Conservation (phyloP, 2,888 invertebrate species). For the Tipula unca region DNA sequence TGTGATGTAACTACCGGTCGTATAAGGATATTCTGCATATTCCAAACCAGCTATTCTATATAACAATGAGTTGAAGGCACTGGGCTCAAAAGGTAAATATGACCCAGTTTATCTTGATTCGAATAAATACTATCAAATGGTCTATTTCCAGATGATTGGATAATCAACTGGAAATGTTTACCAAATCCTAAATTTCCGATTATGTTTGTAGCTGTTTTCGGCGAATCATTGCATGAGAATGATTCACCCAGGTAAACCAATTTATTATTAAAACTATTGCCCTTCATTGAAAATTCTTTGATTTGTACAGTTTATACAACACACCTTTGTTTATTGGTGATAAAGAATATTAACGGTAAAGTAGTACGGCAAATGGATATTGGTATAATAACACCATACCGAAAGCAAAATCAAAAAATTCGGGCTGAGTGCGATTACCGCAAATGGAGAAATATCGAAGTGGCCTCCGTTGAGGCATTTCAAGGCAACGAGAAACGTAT, state of each 20-base stretch:
- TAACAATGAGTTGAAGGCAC: constrained; percentile 48
- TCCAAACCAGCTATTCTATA: constrained; percentile 46
- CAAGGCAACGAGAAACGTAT: constrained; percentile 79
- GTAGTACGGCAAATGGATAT: constrained; percentile 44
- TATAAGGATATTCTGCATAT: too few species aligned
- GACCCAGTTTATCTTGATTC: too few species aligned
- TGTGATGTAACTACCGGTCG: constrained; percentile 37
- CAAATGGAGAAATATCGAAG: constrained; percentile 45
- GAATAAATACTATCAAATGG: background rate
- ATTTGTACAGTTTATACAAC: constrained; percentile 49
- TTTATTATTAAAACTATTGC: constrained; percentile 42
- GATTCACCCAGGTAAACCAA: constrained; percentile 45
- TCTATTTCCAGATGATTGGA: constrained; percentile 22
- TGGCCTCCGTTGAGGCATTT: constrained; percentile 43
- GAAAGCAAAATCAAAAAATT: constrained; percentile 36
- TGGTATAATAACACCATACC: constrained; percentile 53
- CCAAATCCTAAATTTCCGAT: constrained; percentile 46
- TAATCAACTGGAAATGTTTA: constrained; percentile 29
- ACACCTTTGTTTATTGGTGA: constrained; percentile 45
- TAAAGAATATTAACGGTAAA: constrained; percentile 41
- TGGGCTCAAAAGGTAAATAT: constrained; percentile 29
- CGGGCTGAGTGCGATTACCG: constrained; percentile 26
- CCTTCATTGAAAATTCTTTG: constrained; percentile 29
- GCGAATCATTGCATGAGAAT: constrained; percentile 46
- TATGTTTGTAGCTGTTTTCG: constrained; percentile 51